Conservation (phyloP, 2,797 vertebrate species). For the Macropodus opercularis region DNA sequence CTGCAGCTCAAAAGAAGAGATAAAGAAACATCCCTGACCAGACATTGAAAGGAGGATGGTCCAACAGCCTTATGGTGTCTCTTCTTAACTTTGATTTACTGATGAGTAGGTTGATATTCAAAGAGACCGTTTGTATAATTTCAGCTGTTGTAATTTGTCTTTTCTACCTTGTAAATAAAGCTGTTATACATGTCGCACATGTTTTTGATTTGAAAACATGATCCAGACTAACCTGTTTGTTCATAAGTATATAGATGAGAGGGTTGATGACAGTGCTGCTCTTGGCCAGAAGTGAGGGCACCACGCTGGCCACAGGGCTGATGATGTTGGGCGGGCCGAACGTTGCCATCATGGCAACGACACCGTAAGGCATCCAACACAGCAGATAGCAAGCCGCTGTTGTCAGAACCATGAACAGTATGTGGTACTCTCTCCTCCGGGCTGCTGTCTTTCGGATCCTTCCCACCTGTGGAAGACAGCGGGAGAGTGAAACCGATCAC, state of each 20-base stretch:
- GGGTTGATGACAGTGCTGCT: constrained; percentile 90
- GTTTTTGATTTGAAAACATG: neutral
- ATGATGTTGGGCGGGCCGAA: constrained; percentile 84
- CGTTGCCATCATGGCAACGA: constrained; percentile 87
- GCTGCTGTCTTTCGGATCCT: constrained; percentile 84
- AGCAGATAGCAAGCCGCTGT: constrained; percentile 85
- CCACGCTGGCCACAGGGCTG: constrained; percentile 82
- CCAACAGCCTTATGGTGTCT: constrained; percentile 68
- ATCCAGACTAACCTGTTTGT: constrained; percentile 83
- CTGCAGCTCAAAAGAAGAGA: constrained; percentile 26
- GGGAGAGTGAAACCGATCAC: no score
- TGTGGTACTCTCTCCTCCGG: constrained; percentile 84
- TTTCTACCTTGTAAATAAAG: constrained; percentile 84
- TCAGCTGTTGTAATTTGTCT: constrained; percentile 59
- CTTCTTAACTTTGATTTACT: constrained; percentile 58
- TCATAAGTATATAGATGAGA: constrained; percentile 90
- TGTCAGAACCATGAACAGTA: constrained; percentile 87
- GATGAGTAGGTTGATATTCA: constrained; percentile 70
- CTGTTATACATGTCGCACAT: constrained; percentile 59
- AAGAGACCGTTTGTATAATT: constrained; percentile 75
- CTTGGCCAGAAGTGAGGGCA: constrained; percentile 88
- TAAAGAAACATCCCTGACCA: constrained; percentile 33
- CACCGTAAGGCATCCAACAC: constrained; percentile 88
- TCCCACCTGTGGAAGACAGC: constrained; percentile 76
- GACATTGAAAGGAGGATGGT: constrained; percentile 47